phyloP scores from a whole-genome alignment of 1,140 invertebrate species.

The Cardiocondyla obscurior region DNA sequence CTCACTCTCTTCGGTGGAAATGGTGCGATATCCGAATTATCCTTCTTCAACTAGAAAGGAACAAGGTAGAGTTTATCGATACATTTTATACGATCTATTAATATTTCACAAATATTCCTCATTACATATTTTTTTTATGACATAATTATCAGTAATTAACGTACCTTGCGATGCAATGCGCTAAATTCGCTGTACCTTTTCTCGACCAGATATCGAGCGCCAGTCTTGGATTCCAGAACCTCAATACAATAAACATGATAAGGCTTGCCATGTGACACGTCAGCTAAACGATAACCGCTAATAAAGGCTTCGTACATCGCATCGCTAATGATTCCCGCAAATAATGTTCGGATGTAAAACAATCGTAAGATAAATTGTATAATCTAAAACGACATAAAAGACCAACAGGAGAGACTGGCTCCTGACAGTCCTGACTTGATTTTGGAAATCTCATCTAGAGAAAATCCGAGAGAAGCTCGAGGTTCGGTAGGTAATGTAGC shows the following conservation, averaged over 20 bases:
- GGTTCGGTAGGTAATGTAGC: too few species aligned
- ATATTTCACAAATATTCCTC: neutral
- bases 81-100: neutral
- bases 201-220: constrained; percentile 83
- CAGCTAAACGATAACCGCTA: constrained; percentile 80
- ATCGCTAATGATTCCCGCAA: constrained; percentile 61
- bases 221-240: constrained; percentile 80
- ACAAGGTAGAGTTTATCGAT: neutral
- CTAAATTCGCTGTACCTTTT: constrained; percentile 87
- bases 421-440: neutral
- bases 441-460: neutral
- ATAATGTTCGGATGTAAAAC: neutral
- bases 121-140: neutral
- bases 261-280: constrained; percentile 81
- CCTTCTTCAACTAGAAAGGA: constrained; percentile 81
- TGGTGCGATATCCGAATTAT: constrained; percentile 81
- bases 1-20: constrained; percentile 87
- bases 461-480: neutral
- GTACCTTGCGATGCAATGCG: constrained; percentile 86
- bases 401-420: neutral
- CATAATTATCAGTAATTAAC: constrained; percentile 6
- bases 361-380: neutral
- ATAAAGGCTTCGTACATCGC: constrained; percentile 82
- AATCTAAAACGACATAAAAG: neutral
- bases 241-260: constrained; percentile 86